Base-by-base conservation (phyloP, 2,113 vertebrate genomes). In the Fregata magnificens region DNA sequence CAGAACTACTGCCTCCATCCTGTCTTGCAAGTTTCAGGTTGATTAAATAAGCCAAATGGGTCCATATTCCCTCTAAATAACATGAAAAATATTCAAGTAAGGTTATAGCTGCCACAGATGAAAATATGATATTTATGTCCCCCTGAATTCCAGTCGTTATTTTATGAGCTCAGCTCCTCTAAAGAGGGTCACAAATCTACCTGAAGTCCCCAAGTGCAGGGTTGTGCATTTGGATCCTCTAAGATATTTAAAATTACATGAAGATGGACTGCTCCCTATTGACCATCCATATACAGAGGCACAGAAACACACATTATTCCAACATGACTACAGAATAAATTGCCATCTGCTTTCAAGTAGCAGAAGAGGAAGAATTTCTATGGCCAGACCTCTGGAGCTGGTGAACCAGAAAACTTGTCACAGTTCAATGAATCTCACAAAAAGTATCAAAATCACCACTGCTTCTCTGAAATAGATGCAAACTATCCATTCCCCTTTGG, bases 161-260 rank as follows among this genome's bases (percentile, higher is more conserved):
- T 96, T 93, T 69, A 95, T 47, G 58, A 80, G 50, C 61, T 58
- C 65, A 86, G 16, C 40, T 92, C 52, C 28, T 84, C 62, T 85
- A 61, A 92, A 89, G 90, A 91, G 34, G 69, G 61, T 88, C 50
- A 94, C 93, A 96, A 95, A 95, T 94, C 82, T 92, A 67, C 44
- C n/a, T 7, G 0, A 89, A 85, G 73, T 58, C 82, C 84, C 70
- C 86, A 65, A 21, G 76, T 20, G 7, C 38, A 53, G 72, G 47
- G 49, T 40, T 95, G 72, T 82, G 88, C 65, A 26, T 58, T 94
- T 82, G 88, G 73, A 87, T 86, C 82, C 91, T 94, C 76, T 53
- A 87, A 70, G 82, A 74, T 69, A 74, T 32, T 91, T 93, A 67
- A 94, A 94, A 82, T 80, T 77, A 29, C 62, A 29, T 19, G 38